These are phyloP conservation scores for Rhagium mordax DNA, from an alignment of 2,888 invertebrate species.

Conservation along the genomic window DNA sequence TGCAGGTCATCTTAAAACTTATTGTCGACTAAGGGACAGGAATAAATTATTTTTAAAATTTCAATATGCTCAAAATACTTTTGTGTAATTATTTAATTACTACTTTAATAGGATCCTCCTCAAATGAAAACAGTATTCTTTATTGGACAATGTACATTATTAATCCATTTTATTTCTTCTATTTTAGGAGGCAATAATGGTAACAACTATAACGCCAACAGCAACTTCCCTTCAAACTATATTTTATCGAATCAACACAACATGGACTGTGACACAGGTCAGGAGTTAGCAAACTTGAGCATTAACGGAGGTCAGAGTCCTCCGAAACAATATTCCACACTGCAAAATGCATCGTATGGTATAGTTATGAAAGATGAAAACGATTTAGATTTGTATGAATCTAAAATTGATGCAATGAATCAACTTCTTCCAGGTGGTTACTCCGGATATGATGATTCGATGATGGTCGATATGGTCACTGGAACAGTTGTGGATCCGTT, in stretches of 20 bases:
- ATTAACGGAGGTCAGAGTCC: constrained; percentile 70
- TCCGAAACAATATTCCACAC: constrained; percentile 79
- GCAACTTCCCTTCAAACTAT: constrained; percentile 78
- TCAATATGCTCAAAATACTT: too few relatives aligned
- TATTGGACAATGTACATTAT: background rate
- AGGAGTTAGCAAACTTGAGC: constrained; percentile 72
- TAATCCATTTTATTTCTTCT: background rate
- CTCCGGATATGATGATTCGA: constrained; percentile 77
- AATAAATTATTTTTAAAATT: too few relatives aligned
- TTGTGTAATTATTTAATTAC: too few relatives aligned
- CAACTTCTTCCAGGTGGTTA: constrained; percentile 75
- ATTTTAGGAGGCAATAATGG: constrained; percentile 76
- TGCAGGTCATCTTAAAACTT: too few relatives aligned
- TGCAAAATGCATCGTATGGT: constrained; percentile 87
- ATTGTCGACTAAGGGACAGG: too few relatives aligned
- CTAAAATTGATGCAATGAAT: constrained; percentile 80
- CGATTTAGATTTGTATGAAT: constrained; percentile 81
- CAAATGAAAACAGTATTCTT: background rate
- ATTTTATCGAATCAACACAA: constrained; percentile 79
- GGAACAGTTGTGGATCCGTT: constrained; percentile 85
- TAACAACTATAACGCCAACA: constrained; percentile 78
- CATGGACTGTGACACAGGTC: constrained; percentile 85
- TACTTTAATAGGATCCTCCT: too few relatives aligned
- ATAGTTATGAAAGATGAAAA: constrained; percentile 84
- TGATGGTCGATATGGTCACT: constrained; percentile 88